phyloP scores from a whole-genome alignment of 2,888 invertebrate genomes.

The Ditylenchus weischeri region DNA sequence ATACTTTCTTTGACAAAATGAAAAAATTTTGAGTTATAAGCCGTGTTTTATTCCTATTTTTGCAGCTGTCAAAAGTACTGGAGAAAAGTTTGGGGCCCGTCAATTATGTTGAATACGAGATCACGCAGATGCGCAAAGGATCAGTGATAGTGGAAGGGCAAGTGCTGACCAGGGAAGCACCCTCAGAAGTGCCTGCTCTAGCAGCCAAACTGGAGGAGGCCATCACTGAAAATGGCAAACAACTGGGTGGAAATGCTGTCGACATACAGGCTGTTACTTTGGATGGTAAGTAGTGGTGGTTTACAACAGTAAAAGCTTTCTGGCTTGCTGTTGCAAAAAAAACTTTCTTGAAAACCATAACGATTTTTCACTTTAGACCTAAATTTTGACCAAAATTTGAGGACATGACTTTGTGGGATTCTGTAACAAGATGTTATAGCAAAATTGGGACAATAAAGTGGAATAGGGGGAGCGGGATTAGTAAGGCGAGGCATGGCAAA shows the following conservation, averaged over 20 bases:
- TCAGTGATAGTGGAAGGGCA: slow-evolving; percentile 40
- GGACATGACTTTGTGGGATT: background rate
- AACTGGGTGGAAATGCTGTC: slow-evolving; percentile 36
- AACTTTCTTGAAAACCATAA: background rate
- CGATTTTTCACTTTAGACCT: background rate
- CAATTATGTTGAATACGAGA: slow-evolving; percentile 32
- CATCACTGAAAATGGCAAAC: slow-evolving; percentile 30
- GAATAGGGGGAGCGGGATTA: no score
- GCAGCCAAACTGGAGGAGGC: slow-evolving; percentile 37
- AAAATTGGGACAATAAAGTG: no score
- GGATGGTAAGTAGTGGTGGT: slow-evolving; percentile 16
- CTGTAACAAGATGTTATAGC: no score
- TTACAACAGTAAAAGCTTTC: background rate
- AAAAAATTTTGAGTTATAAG: no score
- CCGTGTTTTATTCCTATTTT: no score
- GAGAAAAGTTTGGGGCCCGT: slow-evolving; percentile 4
- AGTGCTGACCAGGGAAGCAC: slow-evolving; percentile 34
- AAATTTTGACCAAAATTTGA: background rate
- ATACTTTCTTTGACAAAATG: no score
- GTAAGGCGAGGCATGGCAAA: no score
- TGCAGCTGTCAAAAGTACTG: slow-evolving; percentile 9
- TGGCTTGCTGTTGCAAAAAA: background rate
- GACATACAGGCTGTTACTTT: slow-evolving; percentile 30
- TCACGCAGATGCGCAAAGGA: slow-evolving; percentile 31
- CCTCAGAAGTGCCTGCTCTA: slow-evolving; percentile 29